A percentile compares a stretch with the other conserved stretches of the same genome.
These are phyloP conservation scores for Hozukius guyotensis DNA, from an alignment of 2,797 vertebrate genomes.

Conservation along the genomic window DNA sequence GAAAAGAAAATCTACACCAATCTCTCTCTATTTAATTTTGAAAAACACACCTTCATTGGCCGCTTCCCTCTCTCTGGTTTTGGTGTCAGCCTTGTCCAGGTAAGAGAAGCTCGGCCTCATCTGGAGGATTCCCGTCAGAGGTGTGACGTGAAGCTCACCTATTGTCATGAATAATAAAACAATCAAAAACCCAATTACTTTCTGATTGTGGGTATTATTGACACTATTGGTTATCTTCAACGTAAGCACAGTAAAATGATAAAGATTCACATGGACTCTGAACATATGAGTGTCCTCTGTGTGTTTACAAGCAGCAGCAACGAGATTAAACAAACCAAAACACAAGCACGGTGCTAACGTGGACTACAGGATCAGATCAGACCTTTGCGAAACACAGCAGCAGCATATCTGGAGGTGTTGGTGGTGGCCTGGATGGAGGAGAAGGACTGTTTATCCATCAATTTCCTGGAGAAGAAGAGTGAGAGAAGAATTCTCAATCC, in stretches of 20 bases:
- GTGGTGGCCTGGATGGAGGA: conserved; percentile 94
- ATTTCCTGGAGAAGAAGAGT: conserved; percentile 82
- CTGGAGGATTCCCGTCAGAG: conserved; percentile 96
- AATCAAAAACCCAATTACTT: neutral
- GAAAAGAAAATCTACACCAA: neutral
- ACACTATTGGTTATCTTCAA: neutral
- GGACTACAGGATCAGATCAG: neutral
- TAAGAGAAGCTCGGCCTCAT: conserved; percentile 97
- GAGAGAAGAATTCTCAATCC: neutral
- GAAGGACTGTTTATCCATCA: conserved; percentile 98
- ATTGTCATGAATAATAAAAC: conserved; percentile 23
- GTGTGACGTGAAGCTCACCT: conserved; percentile 98
- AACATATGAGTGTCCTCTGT: conserved; percentile 18
- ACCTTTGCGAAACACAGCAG: conserved; percentile 96
- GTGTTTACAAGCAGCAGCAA: neutral
- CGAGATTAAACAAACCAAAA: neutral
- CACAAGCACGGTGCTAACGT: neutral
- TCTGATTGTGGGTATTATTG: neutral
- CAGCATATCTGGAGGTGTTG: conserved; percentile 94
- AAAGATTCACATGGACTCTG: conserved; percentile 4
- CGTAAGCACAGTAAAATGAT: neutral
- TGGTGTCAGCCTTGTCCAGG: conserved; percentile 95
- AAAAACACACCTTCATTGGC: conserved; percentile 89
- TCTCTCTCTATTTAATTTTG: neutral
- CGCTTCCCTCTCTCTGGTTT: conserved; percentile 94